Conservation (phyloP, 2,888 invertebrate genomes). For the Cerastoderma edule region DNA sequence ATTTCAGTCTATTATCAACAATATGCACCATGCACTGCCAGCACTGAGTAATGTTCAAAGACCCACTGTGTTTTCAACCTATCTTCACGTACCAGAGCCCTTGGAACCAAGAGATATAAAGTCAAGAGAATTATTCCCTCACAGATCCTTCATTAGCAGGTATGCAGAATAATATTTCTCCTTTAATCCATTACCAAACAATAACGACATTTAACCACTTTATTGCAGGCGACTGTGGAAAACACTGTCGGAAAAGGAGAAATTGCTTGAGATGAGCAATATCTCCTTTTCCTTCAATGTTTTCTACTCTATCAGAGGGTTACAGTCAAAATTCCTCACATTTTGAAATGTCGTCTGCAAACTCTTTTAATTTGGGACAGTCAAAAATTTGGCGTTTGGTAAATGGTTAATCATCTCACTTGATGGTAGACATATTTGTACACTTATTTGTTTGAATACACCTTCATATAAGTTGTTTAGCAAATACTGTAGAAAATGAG, state of each 20-base stretch:
- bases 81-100: conserved; percentile 81
- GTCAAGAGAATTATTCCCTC: conserved; percentile 77
- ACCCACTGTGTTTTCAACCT: conserved; percentile 69
- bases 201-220: too few relatives aligned
- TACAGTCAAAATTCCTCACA: too few relatives aligned
- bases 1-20: conserved; percentile 78
- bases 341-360: background rate
- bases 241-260: conserved; percentile 4
- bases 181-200: too few relatives aligned
- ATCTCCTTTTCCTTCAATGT: background rate
- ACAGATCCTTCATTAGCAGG: conserved; percentile 80
- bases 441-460: too few relatives aligned
- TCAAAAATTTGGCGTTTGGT: background rate
- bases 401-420: background rate
- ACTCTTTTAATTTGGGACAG: background rate
- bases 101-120: conserved; percentile 80
- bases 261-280: background rate
- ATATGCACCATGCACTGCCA: conserved; percentile 80
- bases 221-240: background rate
- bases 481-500: background rate
- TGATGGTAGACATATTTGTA: too few relatives aligned
- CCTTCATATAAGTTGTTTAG: too few relatives aligned
- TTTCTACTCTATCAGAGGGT: background rate
- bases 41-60: conserved; percentile 79
- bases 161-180: conserved; percentile 52